Evolutionary conservation across 2,888 invertebrate genomes (phyloP), one percentile per base, ranked within the genome.

Genomic region (Rhynchonema sp.): DNA sequence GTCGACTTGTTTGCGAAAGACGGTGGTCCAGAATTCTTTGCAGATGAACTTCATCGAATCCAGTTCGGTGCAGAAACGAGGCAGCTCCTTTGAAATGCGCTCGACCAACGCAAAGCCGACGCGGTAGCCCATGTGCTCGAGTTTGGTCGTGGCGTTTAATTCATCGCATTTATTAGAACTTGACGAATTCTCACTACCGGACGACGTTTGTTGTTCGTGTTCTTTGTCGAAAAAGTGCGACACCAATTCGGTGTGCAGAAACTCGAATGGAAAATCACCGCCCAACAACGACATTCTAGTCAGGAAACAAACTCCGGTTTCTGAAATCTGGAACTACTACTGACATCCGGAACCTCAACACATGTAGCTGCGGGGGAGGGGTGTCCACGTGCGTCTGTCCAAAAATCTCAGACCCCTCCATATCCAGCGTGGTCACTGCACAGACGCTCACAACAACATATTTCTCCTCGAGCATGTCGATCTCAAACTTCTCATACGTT

Each of bases 21-120:
- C 82, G 49, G 87, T 83, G n/a, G 86, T 85, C 98, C 98, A 98
- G 73, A 96, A 92, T 72, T 98, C 98, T 60, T 96, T 98, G 73
- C 98, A 98, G 59, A 98, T 87, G 69, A 94, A 96, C 75, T 98
- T 98, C 81, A 98, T 87, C 30, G 87, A 88, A 70, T 98, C 96
- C 59, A 98, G 75, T 75, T 98, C 98, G 77, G 94, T 92, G 76
- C 91, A 90, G 71, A 96, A 92, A 56, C 94, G 80, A 0, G 87
- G 83, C 80, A 85, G 85, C 73, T 96, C 94, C 71, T 87, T 83
- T 0, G 92, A 91, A 23, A 53, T 77, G 64, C 82, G 76, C 72
- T 80, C 80, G 26, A 77, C 77, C 30, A 80, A 69, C 61, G 79
- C 74, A 64, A 78, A 79, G 3, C 81, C 80, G 55, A 80, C 78